Base-by-base conservation (phyloP, 2,888 invertebrate genomes). In the Brachypalpus laphriformis region DNA sequence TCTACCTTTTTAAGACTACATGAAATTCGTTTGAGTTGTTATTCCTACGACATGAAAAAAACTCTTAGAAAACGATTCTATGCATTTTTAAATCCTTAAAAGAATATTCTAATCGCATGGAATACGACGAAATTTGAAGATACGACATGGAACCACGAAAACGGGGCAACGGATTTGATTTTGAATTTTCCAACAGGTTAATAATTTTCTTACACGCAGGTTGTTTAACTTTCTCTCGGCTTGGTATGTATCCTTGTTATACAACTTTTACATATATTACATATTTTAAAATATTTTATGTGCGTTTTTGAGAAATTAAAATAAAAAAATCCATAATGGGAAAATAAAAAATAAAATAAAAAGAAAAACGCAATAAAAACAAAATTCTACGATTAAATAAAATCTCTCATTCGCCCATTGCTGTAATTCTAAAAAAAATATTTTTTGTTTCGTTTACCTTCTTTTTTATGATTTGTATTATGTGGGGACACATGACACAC, bases 401-500 rank as follows among this genome's bases (percentile, higher is more conserved):
- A 34, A 71, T 70, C 20, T 70, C 20, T 51, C 22, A 2, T 31
- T 11, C 34, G 34, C 16, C 65, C 40, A 28, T 22, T 74, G 56
- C 34, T 65, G 71, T 71, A 14, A 81, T 77, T 85, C 80, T 81
- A 78, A 76, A 78, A 49, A 63, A 59, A 56, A 11, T 59, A 68
- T 68, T 74, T 71, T 71, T 66, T 77, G 57, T 83, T 87, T 75
- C 72, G 71, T 83, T 87, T 75, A 83, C 80, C 80, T 76, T 83
- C 75, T 83, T 87, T 71, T 87, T 81, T 76, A 87, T 85, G 83
- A 83, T 80, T 83, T 85, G 74, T 82, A 85, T 85, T 76, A 81
- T 85, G 85, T 85, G 81, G 75, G 85, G 75, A 85, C 85, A 81
- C 75, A 81, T 85, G 80, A 78, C 45, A 87, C 81, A 82, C 87